Base-by-base conservation (phyloP, 2,888 invertebrate genomes). In the Microctonus brassicae region DNA sequence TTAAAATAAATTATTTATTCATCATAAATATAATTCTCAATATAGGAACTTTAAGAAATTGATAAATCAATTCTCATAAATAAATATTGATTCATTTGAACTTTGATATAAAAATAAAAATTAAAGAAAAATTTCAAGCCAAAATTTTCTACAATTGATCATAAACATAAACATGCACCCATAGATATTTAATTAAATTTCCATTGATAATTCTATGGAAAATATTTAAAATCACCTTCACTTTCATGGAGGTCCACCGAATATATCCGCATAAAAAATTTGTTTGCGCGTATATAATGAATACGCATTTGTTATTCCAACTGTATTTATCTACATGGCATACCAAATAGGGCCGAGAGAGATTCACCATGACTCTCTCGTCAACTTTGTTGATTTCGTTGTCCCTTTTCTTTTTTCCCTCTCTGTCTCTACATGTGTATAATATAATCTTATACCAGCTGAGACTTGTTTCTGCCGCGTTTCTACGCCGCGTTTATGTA, bases 271-370 rank as follows among this genome's bases (percentile, higher is more conserved):
- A 74, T 73, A 70, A 70, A 75, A 72, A 71, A 77, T 76, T 76
- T 76, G 76, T 75, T 77, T 75, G 68, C 72, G 72, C 72, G 77
- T 71, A 75, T 76, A 77, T 77, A 76, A 76, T 77, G 72, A 76
- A 39, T 53, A 57, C 47, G 60, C 74, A 75, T 77, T 77, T 77
- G 76, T 77, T 77, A 77, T 77, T 73, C 68, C 57, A 82, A 82
- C 82, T 82, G 84, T 84, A 85, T 82, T 83, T 82, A 84, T 85
- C 83, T 85, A 85, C 85, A 83, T 84, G 79, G 85, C 83, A 85
- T 85, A 85, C 85, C 85, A 85, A 85, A 84, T 82, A 83, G 82
- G 83, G 81, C 74, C 81, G n/a, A n/a, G 52, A 79, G 47, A 47
- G 47, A 47, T 47, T 17, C 47, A 47, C 79, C 78, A 74, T 80